Base-by-base conservation (phyloP, 2,113 vertebrate species). In the Patagioenas fasciata region DNA sequence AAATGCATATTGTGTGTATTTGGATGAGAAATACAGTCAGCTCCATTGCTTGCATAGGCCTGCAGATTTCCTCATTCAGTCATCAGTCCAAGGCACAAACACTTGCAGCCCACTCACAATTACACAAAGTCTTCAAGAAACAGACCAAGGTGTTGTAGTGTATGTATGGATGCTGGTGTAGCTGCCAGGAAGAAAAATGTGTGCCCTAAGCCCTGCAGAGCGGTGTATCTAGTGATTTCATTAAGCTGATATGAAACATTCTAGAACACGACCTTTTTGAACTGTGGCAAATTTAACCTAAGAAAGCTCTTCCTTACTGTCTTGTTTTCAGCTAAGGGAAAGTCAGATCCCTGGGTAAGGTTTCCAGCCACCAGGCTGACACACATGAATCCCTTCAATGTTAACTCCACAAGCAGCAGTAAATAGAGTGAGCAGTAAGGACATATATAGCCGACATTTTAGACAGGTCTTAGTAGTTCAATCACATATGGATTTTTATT, bases 401-500 rank as follows among this genome's bases (percentile, higher is more conserved):
- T 65, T 42, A 54, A 51, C 34, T 38, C 42, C 82, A 80, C 36
- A 50, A 72, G n/a, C 47, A 74, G 58, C 72, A 80, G 28, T 65
- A 69, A 70, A 32, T 15, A 47, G 34, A 15, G 72, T 38, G 36
- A 54, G 58, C 56, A 66, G 47, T 53, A 85, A 82, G 8, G 28
- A 42, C 13, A 11, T 18, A 19, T 7, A 47, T 24, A 34, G n/a
- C 23, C 8, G 9, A 61, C 32, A 60, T 62, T 83, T 79, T 50
- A 81, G 65, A 71, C 29, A 81, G 51, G 6, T 80, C 56, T 91
- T 29, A 21, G 50, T 53, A 70, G 58, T 73, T 92, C 84, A 64
- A 40, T 84, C n/a, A 48, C 18, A 29, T 13, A 50, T 34, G 23
- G 53, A 74, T 56, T 95, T 95, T 91, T 71, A 73, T 84, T 83